Conservation (phyloP, 1,140 invertebrate genomes). For the Cyrtorhinus lividipennis region DNA sequence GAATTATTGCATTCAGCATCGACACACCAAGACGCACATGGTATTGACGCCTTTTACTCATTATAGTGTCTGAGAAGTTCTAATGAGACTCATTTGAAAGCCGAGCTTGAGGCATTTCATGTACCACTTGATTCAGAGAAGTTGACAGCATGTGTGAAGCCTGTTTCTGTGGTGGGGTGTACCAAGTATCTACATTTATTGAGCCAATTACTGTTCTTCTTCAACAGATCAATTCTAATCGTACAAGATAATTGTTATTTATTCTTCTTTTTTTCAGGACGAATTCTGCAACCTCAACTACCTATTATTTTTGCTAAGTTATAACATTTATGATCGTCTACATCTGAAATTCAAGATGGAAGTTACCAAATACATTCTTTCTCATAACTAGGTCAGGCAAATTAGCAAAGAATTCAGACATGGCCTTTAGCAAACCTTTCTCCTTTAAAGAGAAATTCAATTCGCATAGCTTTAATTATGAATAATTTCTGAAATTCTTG, state of each 20-base stretch:
- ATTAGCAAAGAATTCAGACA: conserved; percentile 8
- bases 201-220: too few relatives aligned
- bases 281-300: not conserved
- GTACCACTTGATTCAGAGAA: too few relatives aligned
- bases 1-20: too few relatives aligned
- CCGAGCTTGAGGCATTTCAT: too few relatives aligned
- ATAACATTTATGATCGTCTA: not conserved
- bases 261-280: not conserved
- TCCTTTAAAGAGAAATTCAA: conserved; percentile 5
- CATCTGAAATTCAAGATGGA: not conserved
- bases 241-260: not conserved
- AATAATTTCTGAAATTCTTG: conserved; percentile 5
- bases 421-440: conserved; percentile 6
- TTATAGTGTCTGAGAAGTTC: too few relatives aligned
- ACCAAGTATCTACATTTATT: too few relatives aligned
- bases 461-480: conserved; percentile 8
- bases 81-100: too few relatives aligned
- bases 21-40: too few relatives aligned
- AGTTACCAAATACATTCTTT: not conserved
- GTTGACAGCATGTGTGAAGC: too few relatives aligned
- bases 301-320: not conserved
- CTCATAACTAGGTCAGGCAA: conserved; percentile 6
- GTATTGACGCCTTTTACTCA: too few relatives aligned
- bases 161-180: too few relatives aligned
- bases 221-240: too few relatives aligned